Evolutionary conservation across 2,888 invertebrate species (phyloP), one percentile per base, ranked within the genome.

Genomic region (Lasioglossum calceatum): DNA sequence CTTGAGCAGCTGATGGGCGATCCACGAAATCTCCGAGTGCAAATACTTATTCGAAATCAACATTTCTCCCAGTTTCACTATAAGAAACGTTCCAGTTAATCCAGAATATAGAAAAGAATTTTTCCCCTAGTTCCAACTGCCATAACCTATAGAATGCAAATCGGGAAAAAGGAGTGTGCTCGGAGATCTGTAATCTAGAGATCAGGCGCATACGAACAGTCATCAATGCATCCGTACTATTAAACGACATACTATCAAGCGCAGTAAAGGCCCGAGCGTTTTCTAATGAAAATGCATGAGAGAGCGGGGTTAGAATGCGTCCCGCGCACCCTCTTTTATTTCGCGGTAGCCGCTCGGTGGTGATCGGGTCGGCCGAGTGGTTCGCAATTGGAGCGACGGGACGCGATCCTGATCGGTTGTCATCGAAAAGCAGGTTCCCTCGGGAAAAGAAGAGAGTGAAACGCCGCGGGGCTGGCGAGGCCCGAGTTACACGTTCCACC

Each of bases 401-500:
- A 44, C 19, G 47, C n/a, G 47, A 91, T 88, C 79, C 81, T 87
- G 85, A 84, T 80, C 87, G 82, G 91, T 91, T 91, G 91, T 91
- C 91, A 91, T 91, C 91, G 87, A 89, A 87, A 79, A 89, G 85
- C 91, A 85, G 88, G 86, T 85, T 90, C 79, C 87, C 79, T 86
- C 80, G 85, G 87, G 90, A 76, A 90, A 88, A 85, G 90, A 81
- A 82, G 81, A 82, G 79, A 79, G 79, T 47, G 67, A 77, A 64
- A 77, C n/a, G 85, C 83, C 85, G 86, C 82, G 79, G 82, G 82
- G 84, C 82, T 83, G 54, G n/a, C 82, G 84, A 90, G 89, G 82
- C 75, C 88, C 87, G 88, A 91, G 88, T 91, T 91, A 87, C 92
- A 92, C 90, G 93, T 92, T 92, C 92, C 89, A 87, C 80, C 84